phyloP scores from a whole-genome alignment of 2,888 invertebrate genomes.

The Drosophila conformis region DNA sequence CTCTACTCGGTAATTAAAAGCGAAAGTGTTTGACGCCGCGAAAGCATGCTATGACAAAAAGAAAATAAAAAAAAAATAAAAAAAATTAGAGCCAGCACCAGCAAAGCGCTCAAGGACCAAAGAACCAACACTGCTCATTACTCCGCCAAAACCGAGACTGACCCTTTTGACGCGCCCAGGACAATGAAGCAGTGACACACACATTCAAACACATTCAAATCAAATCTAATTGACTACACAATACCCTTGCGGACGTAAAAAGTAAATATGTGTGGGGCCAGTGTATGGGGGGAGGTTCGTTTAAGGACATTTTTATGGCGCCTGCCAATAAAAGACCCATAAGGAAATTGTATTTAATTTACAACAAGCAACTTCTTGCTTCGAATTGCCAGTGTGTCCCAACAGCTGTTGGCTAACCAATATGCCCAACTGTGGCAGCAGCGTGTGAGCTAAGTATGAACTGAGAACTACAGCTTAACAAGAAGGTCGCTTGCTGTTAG shows the following conservation, averaged over 20 bases:
- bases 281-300: neutral
- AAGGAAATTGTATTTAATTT: neutral
- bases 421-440: slow-evolving; percentile 22
- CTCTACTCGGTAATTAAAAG: slow-evolving; percentile 72
- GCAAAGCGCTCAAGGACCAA: slow-evolving; percentile 12
- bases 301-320: neutral
- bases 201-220: slow-evolving; percentile 12
- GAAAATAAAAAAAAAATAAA: slow-evolving; percentile 2
- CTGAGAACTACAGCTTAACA: slow-evolving; percentile 40
- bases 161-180: slow-evolving; percentile 52
- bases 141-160: slow-evolving; percentile 32
- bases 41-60: slow-evolving; percentile 40
- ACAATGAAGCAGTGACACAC: slow-evolving; percentile 32
- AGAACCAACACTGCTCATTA: slow-evolving; percentile 50
- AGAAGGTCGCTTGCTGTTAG: slow-evolving; percentile 50
- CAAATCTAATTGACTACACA: slow-evolving; percentile 36
- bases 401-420: neutral
- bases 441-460: slow-evolving; percentile 18
- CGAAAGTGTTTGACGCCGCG: slow-evolving; percentile 73
- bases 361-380: neutral
- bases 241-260: slow-evolving; percentile 25
- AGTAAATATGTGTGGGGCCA: neutral
- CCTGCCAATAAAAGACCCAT: neutral
- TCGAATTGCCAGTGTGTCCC: neutral
- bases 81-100: neutral